Base-by-base conservation (phyloP, 2,888 invertebrate genomes). In the Lamellibrachia columna region DNA sequence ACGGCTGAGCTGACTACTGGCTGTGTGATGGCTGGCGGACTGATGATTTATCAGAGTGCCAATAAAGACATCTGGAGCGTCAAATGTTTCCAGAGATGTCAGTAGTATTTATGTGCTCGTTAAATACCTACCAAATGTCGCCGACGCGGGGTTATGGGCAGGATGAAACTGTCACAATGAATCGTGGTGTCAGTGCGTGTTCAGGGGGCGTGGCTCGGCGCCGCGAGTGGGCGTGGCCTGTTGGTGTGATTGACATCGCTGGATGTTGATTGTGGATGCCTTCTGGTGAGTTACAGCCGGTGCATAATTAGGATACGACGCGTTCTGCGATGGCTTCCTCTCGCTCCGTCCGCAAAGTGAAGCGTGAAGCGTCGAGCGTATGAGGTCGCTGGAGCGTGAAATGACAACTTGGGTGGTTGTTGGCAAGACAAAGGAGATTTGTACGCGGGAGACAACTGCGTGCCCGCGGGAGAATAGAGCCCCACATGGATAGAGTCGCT, bases 1-100 rank as follows among this genome's bases (percentile, higher is more conserved):
- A 22, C 75, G 22, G 75, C 75, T 75, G 75, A 75, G 75, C 75
- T 75, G 75, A 75, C 75, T 75, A 22, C n/a, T 75, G 75, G 75
- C 75, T 75, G 15, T 75, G 22, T 75, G 75, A 22, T 75, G 1
- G 3, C 22, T 75, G 22, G 75, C 75, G 15, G 75, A 4, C 75
- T 75, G 22, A 75, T 75, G 75, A 75, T 75, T 75, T 11, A 75
- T 75, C 75, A 75, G 75, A 75, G 75, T 75, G 75, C 15, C 75
- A 75, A 75, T 75, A 75, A 75, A 75, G 75, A 75, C 75, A 75
- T 75, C 75, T 75, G 75, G 75, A 15, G 75, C 75, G 75, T 75
- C 75, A 75, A 75, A 75, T 75, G 75, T 75, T 75, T n/a, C 75
- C n/a, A 75, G 75, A 75, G 75, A 75, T 75, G 75, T 75, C 75